Conservation (phyloP, 2,113 vertebrate genomes). For the Oreochromis aureus region DNA sequence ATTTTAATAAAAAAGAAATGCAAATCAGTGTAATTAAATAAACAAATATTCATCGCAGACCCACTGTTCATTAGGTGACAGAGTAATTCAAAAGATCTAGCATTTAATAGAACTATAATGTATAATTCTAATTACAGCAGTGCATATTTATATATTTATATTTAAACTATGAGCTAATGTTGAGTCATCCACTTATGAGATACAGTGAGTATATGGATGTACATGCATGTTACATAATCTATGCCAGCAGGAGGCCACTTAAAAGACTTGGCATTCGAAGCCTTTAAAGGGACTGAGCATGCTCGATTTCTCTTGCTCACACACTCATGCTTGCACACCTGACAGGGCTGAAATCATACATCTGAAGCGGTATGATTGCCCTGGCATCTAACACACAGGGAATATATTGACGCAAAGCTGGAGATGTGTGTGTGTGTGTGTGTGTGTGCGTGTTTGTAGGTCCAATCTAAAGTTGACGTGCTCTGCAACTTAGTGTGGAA, state of each 20-base stretch:
- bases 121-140: not conserved
- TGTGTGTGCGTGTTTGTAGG: not conserved
- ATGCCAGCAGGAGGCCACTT: not conserved
- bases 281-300: not conserved
- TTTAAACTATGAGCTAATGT: not conserved
- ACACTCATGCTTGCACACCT: not conserved
- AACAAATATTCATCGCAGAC: not conserved
- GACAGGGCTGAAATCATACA: not conserved
- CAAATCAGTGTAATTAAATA: not conserved
- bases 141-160: not conserved
- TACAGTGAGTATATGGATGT: not conserved
- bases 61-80: not conserved
- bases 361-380: constrained; percentile 2
- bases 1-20: not conserved
- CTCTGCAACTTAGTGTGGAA: not conserved
- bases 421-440: not conserved
- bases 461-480: not conserved
- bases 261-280: not conserved
- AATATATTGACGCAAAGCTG: not conserved
- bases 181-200: not conserved
- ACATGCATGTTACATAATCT: not conserved
- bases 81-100: not conserved
- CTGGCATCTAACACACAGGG: not conserved
- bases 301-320: not conserved
- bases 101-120: not conserved